phyloP scores from a whole-genome alignment of 2,797 vertebrate genomes.

The Amniataba percoides region DNA sequence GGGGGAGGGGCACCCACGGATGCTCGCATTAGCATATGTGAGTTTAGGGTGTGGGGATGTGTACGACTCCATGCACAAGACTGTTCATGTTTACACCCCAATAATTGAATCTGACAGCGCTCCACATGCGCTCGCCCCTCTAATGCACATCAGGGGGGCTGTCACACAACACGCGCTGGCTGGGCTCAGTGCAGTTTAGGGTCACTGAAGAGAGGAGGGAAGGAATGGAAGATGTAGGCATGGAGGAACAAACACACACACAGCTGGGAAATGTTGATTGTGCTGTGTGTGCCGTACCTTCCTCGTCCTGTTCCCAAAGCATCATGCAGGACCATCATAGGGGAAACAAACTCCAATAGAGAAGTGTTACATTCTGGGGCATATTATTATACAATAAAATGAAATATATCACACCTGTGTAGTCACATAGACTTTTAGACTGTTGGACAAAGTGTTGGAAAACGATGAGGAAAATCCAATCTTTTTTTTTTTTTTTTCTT shows the following conservation, averaged over 20 bases:
- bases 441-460: background rate
- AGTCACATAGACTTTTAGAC: background rate
- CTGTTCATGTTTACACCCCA: slow-evolving; percentile 47
- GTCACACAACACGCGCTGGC: slow-evolving; percentile 30
- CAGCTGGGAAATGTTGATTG: background rate
- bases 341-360: background rate
- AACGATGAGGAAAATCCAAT: background rate
- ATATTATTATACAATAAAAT: background rate
- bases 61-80: slow-evolving; percentile 13
- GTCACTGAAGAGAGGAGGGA: slow-evolving; percentile 28
- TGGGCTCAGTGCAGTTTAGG: slow-evolving; percentile 2
- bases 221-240: slow-evolving; percentile 1
- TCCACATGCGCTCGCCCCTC: slow-evolving; percentile 30
- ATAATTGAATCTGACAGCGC: slow-evolving; percentile 60
- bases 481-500: too few species aligned
- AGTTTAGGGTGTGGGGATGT: slow-evolving; percentile 30
- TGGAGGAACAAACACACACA: background rate
- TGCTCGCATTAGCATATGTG: slow-evolving; percentile 31
- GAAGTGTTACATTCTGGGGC: background rate
- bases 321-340: background rate
- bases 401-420: background rate
- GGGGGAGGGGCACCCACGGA: slow-evolving; percentile 8
- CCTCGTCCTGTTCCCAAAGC: background rate
- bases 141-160: slow-evolving; percentile 23
- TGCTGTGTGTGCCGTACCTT: background rate